Conservation (phyloP, 2,113 vertebrate genomes). For the Callaeas wilsoni region DNA sequence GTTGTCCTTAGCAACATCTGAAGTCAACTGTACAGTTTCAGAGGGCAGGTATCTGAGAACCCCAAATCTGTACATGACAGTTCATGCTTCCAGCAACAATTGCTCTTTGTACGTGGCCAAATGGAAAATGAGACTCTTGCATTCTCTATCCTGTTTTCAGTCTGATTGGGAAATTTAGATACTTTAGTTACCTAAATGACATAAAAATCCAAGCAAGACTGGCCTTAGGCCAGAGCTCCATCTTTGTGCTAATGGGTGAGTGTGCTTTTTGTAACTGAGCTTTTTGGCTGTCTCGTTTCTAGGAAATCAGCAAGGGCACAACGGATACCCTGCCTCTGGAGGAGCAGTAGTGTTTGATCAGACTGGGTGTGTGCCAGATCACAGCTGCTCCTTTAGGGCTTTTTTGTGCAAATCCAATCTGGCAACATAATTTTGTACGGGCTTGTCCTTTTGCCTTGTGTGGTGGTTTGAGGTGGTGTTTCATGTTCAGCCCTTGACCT, state of each 20-base stretch:
- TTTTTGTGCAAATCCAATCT: background rate
- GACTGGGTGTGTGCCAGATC: accelerated
- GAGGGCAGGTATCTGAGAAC: background rate
- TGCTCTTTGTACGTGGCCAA: background rate
- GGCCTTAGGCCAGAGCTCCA: background rate
- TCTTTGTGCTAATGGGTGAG: background rate
- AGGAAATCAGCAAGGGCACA: background rate
- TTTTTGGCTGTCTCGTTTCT: background rate
- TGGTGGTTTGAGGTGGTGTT: background rate
- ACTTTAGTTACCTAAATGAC: background rate
- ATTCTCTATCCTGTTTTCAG: background rate
- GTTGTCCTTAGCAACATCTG: background rate
- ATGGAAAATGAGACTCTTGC: background rate
- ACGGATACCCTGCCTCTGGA: accelerated
- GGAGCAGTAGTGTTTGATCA: background rate
- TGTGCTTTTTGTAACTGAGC: background rate
- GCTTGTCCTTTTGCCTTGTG: background rate
- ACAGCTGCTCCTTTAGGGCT: background rate
- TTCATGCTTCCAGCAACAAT: background rate
- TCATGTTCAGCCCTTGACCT: background rate
- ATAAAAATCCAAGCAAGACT: background rate
- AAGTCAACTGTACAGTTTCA: background rate
- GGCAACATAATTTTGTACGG: background rate
- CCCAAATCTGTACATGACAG: background rate
- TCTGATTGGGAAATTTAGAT: background rate